Conservation (phyloP, 1,140 invertebrate genomes). For the Ceratina japonica region DNA sequence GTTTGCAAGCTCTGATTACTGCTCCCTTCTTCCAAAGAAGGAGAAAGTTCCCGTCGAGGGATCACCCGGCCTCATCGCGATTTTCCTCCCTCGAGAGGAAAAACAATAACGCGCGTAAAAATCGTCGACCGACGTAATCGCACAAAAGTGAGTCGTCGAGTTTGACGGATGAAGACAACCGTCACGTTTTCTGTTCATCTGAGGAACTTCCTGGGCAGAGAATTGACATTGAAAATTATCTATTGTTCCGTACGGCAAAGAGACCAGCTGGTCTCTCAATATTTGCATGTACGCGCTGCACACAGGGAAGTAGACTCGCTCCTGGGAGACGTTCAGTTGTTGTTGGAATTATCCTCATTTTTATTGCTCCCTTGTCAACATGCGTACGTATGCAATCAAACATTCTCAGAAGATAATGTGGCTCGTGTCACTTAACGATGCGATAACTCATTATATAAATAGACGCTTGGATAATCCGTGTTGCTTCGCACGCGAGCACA, state of each 20-base stretch:
- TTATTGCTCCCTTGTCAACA: not conserved
- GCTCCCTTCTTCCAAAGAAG: slow-evolving; percentile 43
- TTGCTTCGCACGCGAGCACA: not conserved
- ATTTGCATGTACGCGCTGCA: too few relatives aligned
- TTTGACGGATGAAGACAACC: too few relatives aligned
- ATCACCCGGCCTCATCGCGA: too few relatives aligned
- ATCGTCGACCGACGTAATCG: too few relatives aligned
- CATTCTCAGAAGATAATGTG: slow-evolving; percentile 7
- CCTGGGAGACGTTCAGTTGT: not conserved
- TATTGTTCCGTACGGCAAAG: too few relatives aligned
- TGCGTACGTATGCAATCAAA: not conserved
- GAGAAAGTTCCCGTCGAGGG: slow-evolving; percentile 48
- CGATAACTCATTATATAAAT: slow-evolving; percentile 7
- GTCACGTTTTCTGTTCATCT: too few relatives aligned
- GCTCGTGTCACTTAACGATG: not conserved
- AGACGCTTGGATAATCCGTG: slow-evolving; percentile 3
- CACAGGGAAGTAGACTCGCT: not conserved
- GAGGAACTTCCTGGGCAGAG: too few relatives aligned
- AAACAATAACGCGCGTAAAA: not conserved
- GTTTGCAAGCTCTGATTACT: slow-evolving; percentile 59
- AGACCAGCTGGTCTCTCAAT: too few relatives aligned
- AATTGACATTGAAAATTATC: too few relatives aligned
- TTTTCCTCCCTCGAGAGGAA: not conserved
- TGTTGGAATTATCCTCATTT: not conserved
- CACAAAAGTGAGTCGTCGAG: too few relatives aligned